These are phyloP conservation scores for Mycetomoellerius zeteki DNA, from an alignment of 1,140 invertebrate species.

Conservation along the genomic window DNA sequence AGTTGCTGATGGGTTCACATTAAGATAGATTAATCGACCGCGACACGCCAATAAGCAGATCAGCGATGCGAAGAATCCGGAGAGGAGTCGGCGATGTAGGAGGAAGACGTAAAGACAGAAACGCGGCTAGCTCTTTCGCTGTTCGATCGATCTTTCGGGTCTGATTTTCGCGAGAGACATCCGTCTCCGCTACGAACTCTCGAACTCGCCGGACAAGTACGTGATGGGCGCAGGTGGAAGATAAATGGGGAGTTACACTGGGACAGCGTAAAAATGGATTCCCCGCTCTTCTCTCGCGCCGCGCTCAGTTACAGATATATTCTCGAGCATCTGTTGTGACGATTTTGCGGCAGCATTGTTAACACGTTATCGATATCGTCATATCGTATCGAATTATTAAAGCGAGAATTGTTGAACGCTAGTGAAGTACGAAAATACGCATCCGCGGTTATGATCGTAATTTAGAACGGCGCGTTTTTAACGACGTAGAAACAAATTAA, in stretches of 20 bases:
- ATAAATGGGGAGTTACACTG: slow-evolving; percentile 64
- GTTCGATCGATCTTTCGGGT: slow-evolving; percentile 61
- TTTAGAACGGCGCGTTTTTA: not conserved
- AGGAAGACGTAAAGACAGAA: slow-evolving; percentile 51
- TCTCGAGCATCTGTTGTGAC: slow-evolving; percentile 38
- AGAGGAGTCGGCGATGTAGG: slow-evolving; percentile 7
- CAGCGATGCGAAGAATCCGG: slow-evolving; percentile 48
- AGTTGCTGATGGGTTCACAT: slow-evolving; percentile 30
- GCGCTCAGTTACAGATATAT: slow-evolving; percentile 36
- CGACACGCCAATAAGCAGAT: slow-evolving; percentile 55
- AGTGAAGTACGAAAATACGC: not conserved
- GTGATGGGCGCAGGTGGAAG: slow-evolving; percentile 67
- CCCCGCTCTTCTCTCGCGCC: slow-evolving; percentile 3
- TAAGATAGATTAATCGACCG: slow-evolving; percentile 51
- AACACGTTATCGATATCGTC: slow-evolving; percentile 31
- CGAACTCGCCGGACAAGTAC: slow-evolving; percentile 65
- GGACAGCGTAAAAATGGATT: slow-evolving; percentile 64
- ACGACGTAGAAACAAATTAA: not conserved
- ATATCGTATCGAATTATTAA: slow-evolving; percentile 3
- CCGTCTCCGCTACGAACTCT: slow-evolving; percentile 63
- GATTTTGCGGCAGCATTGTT: slow-evolving; percentile 19
- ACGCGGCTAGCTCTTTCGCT: slow-evolving; percentile 59
- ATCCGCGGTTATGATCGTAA: not conserved
- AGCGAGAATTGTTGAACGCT: not conserved
- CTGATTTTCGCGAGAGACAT: slow-evolving; percentile 63